These are phyloP conservation scores for Dicentrarchus labrax DNA, from an alignment of 2,113 vertebrate species.

Conservation along the genomic window DNA sequence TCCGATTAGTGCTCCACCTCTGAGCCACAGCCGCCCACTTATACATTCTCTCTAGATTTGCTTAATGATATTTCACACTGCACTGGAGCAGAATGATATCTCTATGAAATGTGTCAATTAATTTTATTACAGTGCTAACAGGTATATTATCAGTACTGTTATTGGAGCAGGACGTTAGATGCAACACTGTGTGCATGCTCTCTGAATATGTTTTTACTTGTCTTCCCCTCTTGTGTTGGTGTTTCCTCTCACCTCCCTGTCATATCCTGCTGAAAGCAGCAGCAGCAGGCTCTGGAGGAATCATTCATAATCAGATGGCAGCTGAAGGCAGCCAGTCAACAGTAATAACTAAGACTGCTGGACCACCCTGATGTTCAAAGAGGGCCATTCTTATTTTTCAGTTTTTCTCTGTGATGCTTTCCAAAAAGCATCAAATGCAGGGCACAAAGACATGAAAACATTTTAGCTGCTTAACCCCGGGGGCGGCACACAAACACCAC, in stretches of 20 bases:
- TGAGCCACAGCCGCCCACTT: too few relatives aligned
- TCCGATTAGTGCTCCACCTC: too few relatives aligned
- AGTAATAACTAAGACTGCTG: slow-evolving; percentile 67
- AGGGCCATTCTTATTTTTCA: slow-evolving; percentile 36
- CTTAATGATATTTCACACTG: too few relatives aligned
- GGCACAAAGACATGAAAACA: slow-evolving; percentile 49
- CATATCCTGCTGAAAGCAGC: slow-evolving; percentile 24
- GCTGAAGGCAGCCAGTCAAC: slow-evolving; percentile 49
- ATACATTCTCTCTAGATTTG: too few relatives aligned
- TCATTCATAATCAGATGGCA: slow-evolving; percentile 26
- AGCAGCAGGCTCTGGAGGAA: slow-evolving; percentile 25
- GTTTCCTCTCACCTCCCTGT: not conserved
- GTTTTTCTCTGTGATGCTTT: slow-evolving; percentile 45
- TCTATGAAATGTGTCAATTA: too few relatives aligned
- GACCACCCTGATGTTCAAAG: slow-evolving; percentile 76
- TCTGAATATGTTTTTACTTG: not conserved
- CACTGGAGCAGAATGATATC: too few relatives aligned
- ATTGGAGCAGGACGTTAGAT: not conserved
- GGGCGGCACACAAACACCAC: slow-evolving; percentile 42
- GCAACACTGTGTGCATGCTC: not conserved
- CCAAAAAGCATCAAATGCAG: slow-evolving; percentile 38
- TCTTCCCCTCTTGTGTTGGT: not conserved
- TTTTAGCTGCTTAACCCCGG: slow-evolving; percentile 42
- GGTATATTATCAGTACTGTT: not conserved
- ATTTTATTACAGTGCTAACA: too few relatives aligned